These are phyloP conservation scores for Romanogobio albipinnatus DNA, from an alignment of 2,113 vertebrate species.

Conservation along the genomic window DNA sequence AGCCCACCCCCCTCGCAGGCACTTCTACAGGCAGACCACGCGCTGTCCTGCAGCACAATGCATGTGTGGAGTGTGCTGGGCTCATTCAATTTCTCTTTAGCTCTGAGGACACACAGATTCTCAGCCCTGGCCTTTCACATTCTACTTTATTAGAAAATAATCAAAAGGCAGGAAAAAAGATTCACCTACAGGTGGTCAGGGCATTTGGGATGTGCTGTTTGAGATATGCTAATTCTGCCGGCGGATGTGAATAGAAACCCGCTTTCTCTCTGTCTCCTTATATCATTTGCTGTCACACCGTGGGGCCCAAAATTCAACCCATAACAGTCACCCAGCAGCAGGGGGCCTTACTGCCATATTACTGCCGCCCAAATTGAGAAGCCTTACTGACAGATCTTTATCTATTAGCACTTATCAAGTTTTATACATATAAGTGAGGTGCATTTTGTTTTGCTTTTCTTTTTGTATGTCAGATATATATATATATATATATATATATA, in stretches of 20 bases:
- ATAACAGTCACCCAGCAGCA: constrained; percentile 51
- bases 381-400: constrained; percentile 22
- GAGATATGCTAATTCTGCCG: constrained; percentile 70
- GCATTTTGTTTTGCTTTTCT: background rate
- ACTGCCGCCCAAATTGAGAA: constrained; percentile 10
- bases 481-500: no score
- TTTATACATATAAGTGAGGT: background rate
- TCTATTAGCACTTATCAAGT: constrained; percentile 1
- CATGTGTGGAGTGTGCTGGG: constrained; percentile 23
- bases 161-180: constrained; percentile 35
- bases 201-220: constrained; percentile 60
- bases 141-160: constrained; percentile 46
- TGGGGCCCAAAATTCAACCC: constrained; percentile 60
- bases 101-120: constrained; percentile 38
- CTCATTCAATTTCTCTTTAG: constrained; percentile 41
- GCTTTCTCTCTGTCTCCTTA: constrained; percentile 71
- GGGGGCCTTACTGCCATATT: constrained; percentile 41
- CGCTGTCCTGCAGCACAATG: constrained; percentile 36
- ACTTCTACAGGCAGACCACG: constrained; percentile 51
- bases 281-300: constrained; percentile 69
- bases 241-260: constrained; percentile 65
- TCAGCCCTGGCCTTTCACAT: constrained; percentile 37
- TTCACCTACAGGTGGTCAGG: constrained; percentile 71
- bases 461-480: no score
- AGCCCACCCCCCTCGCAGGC: constrained; percentile 52